Percentiles rank a stretch among this genome's conserved stretches.
Conservation (phyloP, 2,113 vertebrate species). For the Phaethon lepturus region DNA sequence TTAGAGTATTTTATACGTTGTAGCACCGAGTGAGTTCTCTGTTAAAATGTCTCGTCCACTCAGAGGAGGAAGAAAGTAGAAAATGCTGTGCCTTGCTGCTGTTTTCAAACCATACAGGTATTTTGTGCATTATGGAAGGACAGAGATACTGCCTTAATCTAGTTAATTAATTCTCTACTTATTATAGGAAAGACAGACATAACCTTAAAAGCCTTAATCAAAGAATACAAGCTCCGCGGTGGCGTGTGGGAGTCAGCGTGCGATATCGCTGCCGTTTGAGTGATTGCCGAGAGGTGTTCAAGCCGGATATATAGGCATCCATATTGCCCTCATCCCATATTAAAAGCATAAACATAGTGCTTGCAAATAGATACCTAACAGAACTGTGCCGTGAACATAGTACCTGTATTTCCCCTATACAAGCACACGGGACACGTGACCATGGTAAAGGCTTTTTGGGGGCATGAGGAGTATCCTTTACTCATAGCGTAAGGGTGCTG, state of each 20-base stretch:
- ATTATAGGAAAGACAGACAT: neutral
- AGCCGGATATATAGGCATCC: neutral
- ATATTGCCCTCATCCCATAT: rapidly evolving
- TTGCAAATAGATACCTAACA: neutral
- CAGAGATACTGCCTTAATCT: neutral
- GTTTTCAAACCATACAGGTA: neutral
- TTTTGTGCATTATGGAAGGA: neutral
- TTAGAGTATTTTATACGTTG: neutral
- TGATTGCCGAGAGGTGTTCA: neutral
- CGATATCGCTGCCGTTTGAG: rapidly evolving
- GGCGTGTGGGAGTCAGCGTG: neutral
- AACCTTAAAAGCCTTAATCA: neutral
- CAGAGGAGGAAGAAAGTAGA: neutral
- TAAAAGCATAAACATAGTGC: neutral
- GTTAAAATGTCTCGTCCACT: neutral
- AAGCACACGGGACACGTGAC: neutral
- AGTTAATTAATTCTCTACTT: neutral
- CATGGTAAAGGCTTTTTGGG: rapidly evolving
- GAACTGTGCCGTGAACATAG: neutral
- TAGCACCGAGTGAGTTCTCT: neutral
- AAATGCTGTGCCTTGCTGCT: neutral
- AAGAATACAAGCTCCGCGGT: neutral
- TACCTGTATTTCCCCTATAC: neutral
- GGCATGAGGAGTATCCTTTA: neutral
- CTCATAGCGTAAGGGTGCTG: neutral